phyloP scores from a whole-genome alignment of 2,797 vertebrate species.

The Carduelis carduelis region DNA sequence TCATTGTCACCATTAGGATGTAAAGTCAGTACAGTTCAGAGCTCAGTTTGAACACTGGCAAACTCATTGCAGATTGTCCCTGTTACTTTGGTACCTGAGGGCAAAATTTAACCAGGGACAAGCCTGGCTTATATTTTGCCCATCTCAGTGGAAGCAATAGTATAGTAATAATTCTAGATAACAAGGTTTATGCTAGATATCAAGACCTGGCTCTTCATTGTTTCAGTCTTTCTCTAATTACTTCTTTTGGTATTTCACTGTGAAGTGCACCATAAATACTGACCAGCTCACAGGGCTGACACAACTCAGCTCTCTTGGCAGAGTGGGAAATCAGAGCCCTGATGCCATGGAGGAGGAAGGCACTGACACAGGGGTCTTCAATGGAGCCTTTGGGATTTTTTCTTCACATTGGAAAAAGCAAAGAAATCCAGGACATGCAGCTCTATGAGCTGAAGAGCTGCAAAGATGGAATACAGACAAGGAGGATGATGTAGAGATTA shows the following conservation, averaged over 20 bases:
- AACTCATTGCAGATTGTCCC: neutral
- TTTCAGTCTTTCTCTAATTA: neutral
- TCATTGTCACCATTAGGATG: neutral
- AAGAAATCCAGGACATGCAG: neutral
- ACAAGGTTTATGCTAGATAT: neutral
- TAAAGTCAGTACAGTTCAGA: neutral
- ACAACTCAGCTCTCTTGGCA: rapidly evolving
- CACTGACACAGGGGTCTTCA: neutral
- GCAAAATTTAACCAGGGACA: neutral
- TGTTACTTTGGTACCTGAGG: neutral
- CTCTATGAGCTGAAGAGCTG: neutral
- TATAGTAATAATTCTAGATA: neutral
- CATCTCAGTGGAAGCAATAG: neutral
- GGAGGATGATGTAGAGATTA: neutral
- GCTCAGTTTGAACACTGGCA: neutral
- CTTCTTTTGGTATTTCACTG: neutral
- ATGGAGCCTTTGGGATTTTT: neutral
- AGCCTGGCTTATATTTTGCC: neutral
- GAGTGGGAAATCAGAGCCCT: neutral
- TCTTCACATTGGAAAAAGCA: neutral
- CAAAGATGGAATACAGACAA: neutral
- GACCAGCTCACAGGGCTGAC: neutral
- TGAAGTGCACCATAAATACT: neutral
- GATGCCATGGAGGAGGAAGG: neutral
- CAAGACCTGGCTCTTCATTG: neutral